Base-by-base conservation (phyloP, 2,888 invertebrate species). In the Cataglyphis livida region DNA sequence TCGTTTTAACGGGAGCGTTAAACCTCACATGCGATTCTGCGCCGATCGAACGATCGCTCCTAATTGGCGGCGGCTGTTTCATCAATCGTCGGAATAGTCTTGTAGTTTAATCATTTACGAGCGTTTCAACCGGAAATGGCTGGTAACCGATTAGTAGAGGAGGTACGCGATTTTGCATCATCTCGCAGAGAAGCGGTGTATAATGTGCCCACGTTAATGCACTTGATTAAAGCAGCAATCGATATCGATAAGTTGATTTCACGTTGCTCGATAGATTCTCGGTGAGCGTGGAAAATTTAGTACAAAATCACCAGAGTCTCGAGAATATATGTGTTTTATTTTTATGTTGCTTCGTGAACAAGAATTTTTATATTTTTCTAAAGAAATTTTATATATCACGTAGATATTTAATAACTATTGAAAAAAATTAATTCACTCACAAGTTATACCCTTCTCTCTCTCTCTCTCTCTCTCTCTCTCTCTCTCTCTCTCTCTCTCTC, bases 101-200 rank as follows among this genome's bases (percentile, higher is more conserved):
- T 41, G 68, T 25, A 79, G 44, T 41, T 79, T 71, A 59, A 73
- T 79, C 78, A 79, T 79, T 79, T 79, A 79, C 59, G 78, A 79
- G 78, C 73, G 70, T 71, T 71, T 3, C 18, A 25, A 18, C 35
- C 59, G n/a, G 7, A 59, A 59, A 59, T 54, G 76, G 7, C 70
- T 28, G 21, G 41, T 18, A 71, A 25, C 59, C 73, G 59, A 73
- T 79, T 38, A 25, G 25, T 6, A 18, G 76, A 66, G 15, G 54
- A 38, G 41, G 57, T 25, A 66, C 21, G 21, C 44, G 78, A 73
- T 41, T 79, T 71, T 76, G 41, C 64, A 64, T 64, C 54, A 28
- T 68, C 76, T 57, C 41, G 21, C 57, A 21, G 73, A 32, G 73
- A 59, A 12, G 21, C 78, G 4, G 3, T 38, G n/a, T 51, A 25